phyloP scores from a whole-genome alignment of 2,888 invertebrate species.

The Amphipoea lucens region DNA sequence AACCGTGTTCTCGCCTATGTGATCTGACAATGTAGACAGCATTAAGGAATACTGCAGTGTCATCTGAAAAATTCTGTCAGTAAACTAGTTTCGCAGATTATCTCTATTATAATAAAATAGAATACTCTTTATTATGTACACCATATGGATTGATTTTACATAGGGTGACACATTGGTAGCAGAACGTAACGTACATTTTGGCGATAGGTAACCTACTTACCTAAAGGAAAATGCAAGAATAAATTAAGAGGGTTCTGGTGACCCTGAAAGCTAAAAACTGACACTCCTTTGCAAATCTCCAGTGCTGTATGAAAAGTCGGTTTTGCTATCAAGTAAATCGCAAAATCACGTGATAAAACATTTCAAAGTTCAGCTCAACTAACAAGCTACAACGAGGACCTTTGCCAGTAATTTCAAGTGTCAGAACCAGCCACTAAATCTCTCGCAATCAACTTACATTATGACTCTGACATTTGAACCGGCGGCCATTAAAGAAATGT shows the following conservation, averaged over 20 bases:
- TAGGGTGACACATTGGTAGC: background rate
- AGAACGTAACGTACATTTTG: background rate
- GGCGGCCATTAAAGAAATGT: constrained; percentile 60
- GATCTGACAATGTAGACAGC: background rate
- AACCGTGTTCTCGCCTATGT: too few species aligned
- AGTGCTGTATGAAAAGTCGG: background rate
- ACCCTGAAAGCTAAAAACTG: background rate
- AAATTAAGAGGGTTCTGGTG: too few species aligned
- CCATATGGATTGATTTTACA: background rate
- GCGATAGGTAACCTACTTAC: too few species aligned
- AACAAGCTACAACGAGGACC: constrained; percentile 26
- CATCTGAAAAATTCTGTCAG: background rate
- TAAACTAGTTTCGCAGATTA: background rate
- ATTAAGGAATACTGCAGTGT: too few species aligned
- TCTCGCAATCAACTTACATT: constrained; percentile 41
- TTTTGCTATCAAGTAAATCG: background rate
- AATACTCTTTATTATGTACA: background rate
- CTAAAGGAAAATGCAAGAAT: background rate
- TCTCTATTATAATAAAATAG: background rate
- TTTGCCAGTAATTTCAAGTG: constrained; percentile 12
- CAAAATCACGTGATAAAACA: background rate
- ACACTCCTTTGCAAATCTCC: too few species aligned
- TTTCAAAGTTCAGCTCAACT: constrained; percentile 18
- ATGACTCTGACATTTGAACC: constrained; percentile 64
- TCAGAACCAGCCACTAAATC: constrained; percentile 36